These are phyloP conservation scores for Kuschelorhynchus macadamiae DNA, from an alignment of 2,888 invertebrate genomes.

Conservation along the genomic window DNA sequence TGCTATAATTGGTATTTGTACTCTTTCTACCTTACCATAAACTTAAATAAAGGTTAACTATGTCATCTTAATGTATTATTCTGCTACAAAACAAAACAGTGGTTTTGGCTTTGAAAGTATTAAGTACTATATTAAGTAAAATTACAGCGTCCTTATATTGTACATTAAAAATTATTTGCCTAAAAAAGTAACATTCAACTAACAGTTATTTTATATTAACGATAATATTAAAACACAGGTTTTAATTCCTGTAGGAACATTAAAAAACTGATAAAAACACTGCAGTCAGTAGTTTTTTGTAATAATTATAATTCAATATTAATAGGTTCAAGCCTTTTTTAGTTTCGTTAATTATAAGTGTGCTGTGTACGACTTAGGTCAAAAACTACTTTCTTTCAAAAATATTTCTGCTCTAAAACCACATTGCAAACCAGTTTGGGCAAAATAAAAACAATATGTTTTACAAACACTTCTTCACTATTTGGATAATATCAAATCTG, in stretches of 20 bases:
- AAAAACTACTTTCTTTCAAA: too few species aligned
- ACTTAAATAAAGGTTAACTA: too few species aligned
- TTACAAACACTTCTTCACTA: too few species aligned
- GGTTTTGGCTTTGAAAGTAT: background rate
- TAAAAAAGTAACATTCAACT: slow-evolving; percentile 24
- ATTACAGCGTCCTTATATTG: slow-evolving; percentile 24
- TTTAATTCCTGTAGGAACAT: slow-evolving; percentile 44
- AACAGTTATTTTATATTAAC: slow-evolving; percentile 40
- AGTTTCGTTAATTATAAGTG: background rate
- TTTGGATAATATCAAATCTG: too few species aligned
- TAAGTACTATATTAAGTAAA: slow-evolving; percentile 37
- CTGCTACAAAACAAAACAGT: slow-evolving; percentile 1
- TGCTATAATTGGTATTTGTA: too few species aligned
- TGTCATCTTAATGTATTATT: too few species aligned
- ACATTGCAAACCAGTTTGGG: too few species aligned
- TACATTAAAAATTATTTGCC: slow-evolving; percentile 38
- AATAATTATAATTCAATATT: slow-evolving; percentile 3
- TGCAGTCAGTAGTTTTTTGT: slow-evolving; percentile 36
- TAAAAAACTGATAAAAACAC: slow-evolving; percentile 43
- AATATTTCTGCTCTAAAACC: too few species aligned
- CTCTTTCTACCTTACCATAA: too few species aligned
- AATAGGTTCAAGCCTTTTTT: slow-evolving; percentile 10
- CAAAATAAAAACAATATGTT: too few species aligned
- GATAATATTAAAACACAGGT: slow-evolving; percentile 45
- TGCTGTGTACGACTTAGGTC: too few species aligned